phyloP scores from a whole-genome alignment of 2,888 invertebrate genomes.

The Rhimphoctona megacephalus region DNA sequence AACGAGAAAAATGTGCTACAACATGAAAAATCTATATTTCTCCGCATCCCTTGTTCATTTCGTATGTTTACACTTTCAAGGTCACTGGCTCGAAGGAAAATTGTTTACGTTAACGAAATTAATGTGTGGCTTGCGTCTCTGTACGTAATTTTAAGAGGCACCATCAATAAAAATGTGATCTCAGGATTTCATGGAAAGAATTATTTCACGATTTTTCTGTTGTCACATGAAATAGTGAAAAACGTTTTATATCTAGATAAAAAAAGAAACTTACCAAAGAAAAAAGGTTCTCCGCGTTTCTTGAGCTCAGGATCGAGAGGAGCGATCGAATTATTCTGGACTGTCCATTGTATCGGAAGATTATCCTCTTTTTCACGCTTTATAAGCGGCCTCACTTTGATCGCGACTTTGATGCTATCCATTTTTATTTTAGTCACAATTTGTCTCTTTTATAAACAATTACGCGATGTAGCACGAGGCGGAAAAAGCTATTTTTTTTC shows the following conservation, averaged over 20 bases:
- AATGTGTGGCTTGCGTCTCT: neutral
- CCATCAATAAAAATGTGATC: neutral
- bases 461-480: slow-evolving; percentile 13
- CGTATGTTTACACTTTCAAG: neutral
- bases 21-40: neutral
- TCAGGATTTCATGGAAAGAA: neutral
- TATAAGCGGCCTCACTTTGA: slow-evolving; percentile 90
- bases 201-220: neutral
- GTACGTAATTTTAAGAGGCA: neutral
- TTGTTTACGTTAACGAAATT: neutral
- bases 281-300: slow-evolving; percentile 79
- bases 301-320: slow-evolving; percentile 86
- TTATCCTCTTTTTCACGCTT: slow-evolving; percentile 88
- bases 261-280: slow-evolving; percentile 78
- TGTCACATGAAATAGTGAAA: neutral
- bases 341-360: slow-evolving; percentile 87
- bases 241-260: neutral
- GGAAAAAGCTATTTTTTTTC: neutral
- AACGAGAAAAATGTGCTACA: neutral
- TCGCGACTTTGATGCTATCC: slow-evolving; percentile 91
- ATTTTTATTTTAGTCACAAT: slow-evolving; percentile 77
- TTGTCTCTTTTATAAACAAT: neutral
- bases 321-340: slow-evolving; percentile 87
- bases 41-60: neutral
- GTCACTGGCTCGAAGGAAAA: neutral